phyloP scores from a whole-genome alignment of 1,140 invertebrate genomes.

The Drosophila ohnishii region DNA sequence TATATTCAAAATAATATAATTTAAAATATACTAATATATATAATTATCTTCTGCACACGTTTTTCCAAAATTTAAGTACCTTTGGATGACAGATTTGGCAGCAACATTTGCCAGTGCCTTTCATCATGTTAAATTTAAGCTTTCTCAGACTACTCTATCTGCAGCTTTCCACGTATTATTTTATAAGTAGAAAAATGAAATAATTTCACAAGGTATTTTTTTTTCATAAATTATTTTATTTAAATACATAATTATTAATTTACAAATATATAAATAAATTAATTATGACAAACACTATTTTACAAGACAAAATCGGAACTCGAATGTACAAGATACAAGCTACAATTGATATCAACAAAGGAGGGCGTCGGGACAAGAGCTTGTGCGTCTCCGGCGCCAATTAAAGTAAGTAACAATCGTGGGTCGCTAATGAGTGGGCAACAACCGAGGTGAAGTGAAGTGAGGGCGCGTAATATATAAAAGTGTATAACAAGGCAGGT shows the following conservation, averaged over 20 bases:
- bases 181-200: not conserved
- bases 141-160: not conserved
- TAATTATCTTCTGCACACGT: no score
- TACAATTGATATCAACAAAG: conserved; percentile 43
- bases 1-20: no score
- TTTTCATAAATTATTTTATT: conserved; percentile 77
- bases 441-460: conserved; percentile 21
- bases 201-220: not conserved
- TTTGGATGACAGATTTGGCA: no score
- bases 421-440: conserved; percentile 28
- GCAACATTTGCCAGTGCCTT: no score
- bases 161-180: not conserved
- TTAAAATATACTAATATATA: no score
- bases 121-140: not conserved
- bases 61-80: no score
- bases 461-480: conserved; percentile 41
- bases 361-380: conserved; percentile 3
- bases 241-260: conserved; percentile 77
- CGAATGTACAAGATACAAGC: conserved; percentile 36
- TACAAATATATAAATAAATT: conserved; percentile 78
- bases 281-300: conserved; percentile 72
- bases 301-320: conserved; percentile 60
- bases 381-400: conserved; percentile 19
- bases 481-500: conserved; percentile 33
- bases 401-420: conserved; percentile 34